phyloP scores from a whole-genome alignment of 2,113 vertebrate genomes.

The Chauna torquata region DNA sequence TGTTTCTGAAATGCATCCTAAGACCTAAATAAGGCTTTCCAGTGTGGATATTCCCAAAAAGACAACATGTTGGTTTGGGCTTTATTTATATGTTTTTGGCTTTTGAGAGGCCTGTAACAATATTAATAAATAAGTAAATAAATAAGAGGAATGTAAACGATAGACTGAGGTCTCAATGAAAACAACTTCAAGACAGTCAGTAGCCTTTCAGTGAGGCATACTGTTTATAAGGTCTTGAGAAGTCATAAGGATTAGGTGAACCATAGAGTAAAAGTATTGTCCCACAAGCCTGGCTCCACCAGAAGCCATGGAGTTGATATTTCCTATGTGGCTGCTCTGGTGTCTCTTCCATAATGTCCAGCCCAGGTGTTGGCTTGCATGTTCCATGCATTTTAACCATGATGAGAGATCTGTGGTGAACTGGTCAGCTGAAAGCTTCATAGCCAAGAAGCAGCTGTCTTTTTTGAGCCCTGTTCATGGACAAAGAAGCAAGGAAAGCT shows the following conservation, averaged over 20 bases:
- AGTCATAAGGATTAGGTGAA: neutral
- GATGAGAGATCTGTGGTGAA: neutral
- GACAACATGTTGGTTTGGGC: neutral
- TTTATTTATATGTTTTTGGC: neutral
- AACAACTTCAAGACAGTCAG: neutral
- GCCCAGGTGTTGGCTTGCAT: neutral
- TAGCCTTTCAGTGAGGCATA: neutral
- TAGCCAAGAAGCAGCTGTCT: neutral
- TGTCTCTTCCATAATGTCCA: neutral
- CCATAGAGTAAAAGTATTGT: neutral
- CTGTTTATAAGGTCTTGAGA: neutral
- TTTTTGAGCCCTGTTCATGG: neutral
- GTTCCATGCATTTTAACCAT: neutral
- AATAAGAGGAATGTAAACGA: neutral
- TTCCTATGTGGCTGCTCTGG: neutral
- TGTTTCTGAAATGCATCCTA: constrained; percentile 4
- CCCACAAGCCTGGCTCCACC: neutral
- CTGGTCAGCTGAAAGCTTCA: neutral
- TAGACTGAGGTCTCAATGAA: neutral
- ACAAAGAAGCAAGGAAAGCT: neutral
- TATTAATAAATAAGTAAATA: neutral
- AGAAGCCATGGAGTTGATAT: neutral
- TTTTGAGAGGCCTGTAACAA: neutral
- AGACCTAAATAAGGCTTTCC: neutral
- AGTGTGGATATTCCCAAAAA: neutral